Base-by-base conservation (phyloP, 2,888 invertebrate genomes). In the Bellardia bayeri region DNA sequence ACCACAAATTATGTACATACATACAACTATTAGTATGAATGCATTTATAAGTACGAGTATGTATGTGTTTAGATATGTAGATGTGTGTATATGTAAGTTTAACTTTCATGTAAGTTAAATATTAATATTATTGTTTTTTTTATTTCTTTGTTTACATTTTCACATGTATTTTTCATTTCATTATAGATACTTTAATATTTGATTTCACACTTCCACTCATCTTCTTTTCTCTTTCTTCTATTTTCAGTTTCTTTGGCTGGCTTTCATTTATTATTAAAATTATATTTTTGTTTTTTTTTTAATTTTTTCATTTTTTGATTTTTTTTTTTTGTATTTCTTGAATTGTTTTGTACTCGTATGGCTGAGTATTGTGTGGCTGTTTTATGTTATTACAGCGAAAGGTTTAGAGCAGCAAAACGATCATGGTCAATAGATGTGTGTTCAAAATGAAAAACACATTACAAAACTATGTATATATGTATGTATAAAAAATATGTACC, bases 201-300 rank as follows among this genome's bases (percentile, higher is more conserved):
- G 23, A 56, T 75, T 82, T 82, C 49, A 75, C 75, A 68, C 66
- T 82, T 82, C 66, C 45, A 56, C 64, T 74, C 56, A 37, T 64
- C 58, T 58, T 58, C 23, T 42, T 37, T 33, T 37, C 33, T 42
- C 13, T 37, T 51, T 69, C 33, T 42, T 42, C n/a, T 72, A 30
- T 42, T 74, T 61, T 45, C 30, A 58, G 30, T 30, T 56, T 45
- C 45, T 7, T 69, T 61, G 9, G 49, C 51, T 37, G 13, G 61
- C 56, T 74, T 74, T 74, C 58, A 74, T 82, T 49, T 58, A 80
- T 13, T 66, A 56, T 56, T n/a, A 16, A 58, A 58, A 58, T 45
- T 54, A 16, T 54, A 33, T 69, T 69, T 30, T 1, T 8, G 40
- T 66, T 68, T 69, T 30, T 37, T 66, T 68, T 8, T 58, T 58